Evolutionary conservation across 2,113 vertebrate species (phyloP).

Genomic region (Nothobranchius furzeri): DNA sequence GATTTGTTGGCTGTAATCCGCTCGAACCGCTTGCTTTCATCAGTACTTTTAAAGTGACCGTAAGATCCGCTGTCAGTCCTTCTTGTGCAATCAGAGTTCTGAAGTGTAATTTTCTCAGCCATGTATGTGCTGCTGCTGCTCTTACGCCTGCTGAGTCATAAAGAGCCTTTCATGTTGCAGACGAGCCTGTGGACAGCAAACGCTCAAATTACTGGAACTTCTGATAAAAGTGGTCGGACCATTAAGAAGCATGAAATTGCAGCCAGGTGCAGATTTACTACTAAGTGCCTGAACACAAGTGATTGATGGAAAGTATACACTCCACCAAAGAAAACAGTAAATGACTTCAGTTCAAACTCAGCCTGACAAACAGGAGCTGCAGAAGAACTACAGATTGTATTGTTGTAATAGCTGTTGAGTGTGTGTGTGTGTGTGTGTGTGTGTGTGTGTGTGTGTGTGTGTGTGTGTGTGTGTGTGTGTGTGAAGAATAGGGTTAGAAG

Average conservation of each 20-base stretch:
- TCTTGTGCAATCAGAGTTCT: not conserved
- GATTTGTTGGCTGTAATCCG: not conserved
- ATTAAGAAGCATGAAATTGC: not conserved
- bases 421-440: no score
- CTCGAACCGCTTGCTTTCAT: not conserved
- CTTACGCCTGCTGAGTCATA: not conserved
- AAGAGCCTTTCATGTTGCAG: not conserved
- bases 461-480: no score
- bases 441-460: no score
- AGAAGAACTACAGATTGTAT: no score
- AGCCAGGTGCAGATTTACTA: conserved; percentile 1
- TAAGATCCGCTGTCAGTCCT: not conserved
- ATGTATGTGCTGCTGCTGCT: not conserved
- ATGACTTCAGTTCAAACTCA: not conserved
- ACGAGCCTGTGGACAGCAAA: conserved; percentile 1
- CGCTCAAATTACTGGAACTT: not conserved
- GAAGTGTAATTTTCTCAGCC: not conserved
- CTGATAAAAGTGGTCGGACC: not conserved
- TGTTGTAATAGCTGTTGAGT: no score
- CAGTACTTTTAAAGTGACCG: not conserved
- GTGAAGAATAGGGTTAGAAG: no score
- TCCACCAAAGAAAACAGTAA: not conserved
- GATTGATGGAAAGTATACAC: not conserved
- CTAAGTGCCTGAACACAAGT: not conserved
- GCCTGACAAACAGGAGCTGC: not conserved